phyloP scores from a whole-genome alignment of 2,888 invertebrate species.

The Calephelis perditalis region DNA sequence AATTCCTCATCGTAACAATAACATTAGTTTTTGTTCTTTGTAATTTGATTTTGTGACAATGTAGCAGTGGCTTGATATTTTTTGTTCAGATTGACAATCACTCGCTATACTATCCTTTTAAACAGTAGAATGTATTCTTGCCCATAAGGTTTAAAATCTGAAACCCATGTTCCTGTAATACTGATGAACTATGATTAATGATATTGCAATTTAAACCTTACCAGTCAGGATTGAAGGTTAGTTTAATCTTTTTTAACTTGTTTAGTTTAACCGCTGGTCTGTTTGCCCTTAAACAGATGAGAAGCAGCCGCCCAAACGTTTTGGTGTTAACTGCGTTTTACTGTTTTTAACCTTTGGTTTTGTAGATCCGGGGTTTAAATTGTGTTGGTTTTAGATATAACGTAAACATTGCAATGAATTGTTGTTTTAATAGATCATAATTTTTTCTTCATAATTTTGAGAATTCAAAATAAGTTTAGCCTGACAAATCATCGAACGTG shows the following conservation, averaged over 20 bases:
- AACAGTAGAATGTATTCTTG: slow-evolving; percentile 25
- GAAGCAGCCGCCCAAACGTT: slow-evolving; percentile 55
- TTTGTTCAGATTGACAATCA: too few relatives aligned
- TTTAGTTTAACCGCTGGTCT: slow-evolving; percentile 42
- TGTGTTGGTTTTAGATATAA: slow-evolving; percentile 26
- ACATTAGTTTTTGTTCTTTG: too few relatives aligned
- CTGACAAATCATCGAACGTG: too few relatives aligned
- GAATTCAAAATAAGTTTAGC: too few relatives aligned
- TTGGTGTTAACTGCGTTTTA: slow-evolving; percentile 47
- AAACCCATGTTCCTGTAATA: slow-evolving; percentile 25
- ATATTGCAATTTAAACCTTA: slow-evolving; percentile 36
- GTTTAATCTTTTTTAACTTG: slow-evolving; percentile 23
- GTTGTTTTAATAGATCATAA: slow-evolving; percentile 21
- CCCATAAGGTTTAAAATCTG: slow-evolving; percentile 42
- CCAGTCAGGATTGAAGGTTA: slow-evolving; percentile 30
- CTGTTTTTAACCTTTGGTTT: slow-evolving; percentile 39
- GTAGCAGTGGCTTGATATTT: too few relatives aligned
- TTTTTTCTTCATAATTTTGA: too few relatives aligned
- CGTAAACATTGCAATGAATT: slow-evolving; percentile 24
- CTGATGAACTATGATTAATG: slow-evolving; percentile 27
- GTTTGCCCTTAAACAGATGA: slow-evolving; percentile 58
- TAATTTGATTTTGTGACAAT: too few relatives aligned
- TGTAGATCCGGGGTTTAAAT: neutral
- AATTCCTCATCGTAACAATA: too few relatives aligned
- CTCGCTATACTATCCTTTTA: slow-evolving; percentile 16